phyloP scores from a whole-genome alignment of 92 coral and sea anemone genomes.

The Paragorgia papillata region DNA sequence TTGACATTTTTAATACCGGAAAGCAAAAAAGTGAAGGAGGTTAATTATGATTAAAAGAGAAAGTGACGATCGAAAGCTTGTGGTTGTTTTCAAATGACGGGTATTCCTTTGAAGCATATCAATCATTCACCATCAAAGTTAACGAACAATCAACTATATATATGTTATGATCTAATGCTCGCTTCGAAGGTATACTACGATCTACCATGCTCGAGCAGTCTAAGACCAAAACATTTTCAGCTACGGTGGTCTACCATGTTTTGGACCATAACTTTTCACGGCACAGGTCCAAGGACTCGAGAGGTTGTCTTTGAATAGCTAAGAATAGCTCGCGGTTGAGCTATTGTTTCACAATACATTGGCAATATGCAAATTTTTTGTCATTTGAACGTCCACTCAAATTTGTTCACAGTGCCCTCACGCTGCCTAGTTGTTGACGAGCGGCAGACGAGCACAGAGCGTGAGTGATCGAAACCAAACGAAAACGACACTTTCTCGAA shows the following conservation, averaged over 20 bases:
- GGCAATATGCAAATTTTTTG: slow-evolving; percentile 30
- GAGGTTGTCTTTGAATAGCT: slow-evolving; percentile 34
- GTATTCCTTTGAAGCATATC: slow-evolving; percentile 15
- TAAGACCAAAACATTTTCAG: slow-evolving; percentile 7
- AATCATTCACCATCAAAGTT: neutral
- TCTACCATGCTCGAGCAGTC: neutral
- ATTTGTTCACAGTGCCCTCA: slow-evolving; percentile 20
- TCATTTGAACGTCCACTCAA: slow-evolving; percentile 19
- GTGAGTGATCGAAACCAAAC: slow-evolving; percentile 34
- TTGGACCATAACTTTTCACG: neutral
- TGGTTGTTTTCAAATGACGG: slow-evolving; percentile 26
- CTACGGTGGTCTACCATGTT: neutral
- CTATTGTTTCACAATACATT: slow-evolving; percentile 29
- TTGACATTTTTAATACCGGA: neutral
- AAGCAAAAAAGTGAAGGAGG: neutral
- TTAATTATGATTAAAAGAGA: neutral
- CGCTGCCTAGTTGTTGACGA: slow-evolving; percentile 37
- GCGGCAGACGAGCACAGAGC: slow-evolving; percentile 25
- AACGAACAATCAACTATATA: neutral
- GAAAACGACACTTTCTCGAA: slow-evolving; percentile 6
- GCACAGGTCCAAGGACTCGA: neutral
- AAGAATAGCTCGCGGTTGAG: slow-evolving; percentile 36
- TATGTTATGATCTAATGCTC: neutral
- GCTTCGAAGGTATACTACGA: neutral
- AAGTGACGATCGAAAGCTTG: slow-evolving; percentile 21